Evolutionary conservation across 2,797 vertebrate species (phyloP), one percentile per base, ranked within the genome.

Genomic region (Miichthys miiuy): DNA sequence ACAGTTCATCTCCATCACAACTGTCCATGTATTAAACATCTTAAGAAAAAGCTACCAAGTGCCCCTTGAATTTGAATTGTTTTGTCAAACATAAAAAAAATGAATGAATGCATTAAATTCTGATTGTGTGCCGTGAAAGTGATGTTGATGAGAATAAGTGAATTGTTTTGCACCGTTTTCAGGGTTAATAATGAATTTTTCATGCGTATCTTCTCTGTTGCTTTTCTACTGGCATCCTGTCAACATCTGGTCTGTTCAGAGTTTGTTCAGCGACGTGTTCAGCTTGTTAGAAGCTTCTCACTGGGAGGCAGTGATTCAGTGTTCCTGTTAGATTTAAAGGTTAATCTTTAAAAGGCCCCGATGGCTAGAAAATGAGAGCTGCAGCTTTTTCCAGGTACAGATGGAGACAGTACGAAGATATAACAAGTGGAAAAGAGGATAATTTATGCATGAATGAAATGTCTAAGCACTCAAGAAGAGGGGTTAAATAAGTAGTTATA

Each of bases 401-500:
- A 61, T n/a, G n/a, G 48, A 73, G 3, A 44, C 0, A 6, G 34
- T 44, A 56, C 16, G 17, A 27, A 18, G 61, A 14, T 54, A 2
- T 41, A 54, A 52, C 14, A 34, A 68, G 18, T 44, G 20, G 20
- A 74, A 42, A 66, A 72, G 10, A 50, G 61, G 38, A 55, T 75
- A 20, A 78, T 71, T 74, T 17, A 78, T 85, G 64, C 23, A 16
- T 21, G 2, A 27, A 65, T 55, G 48, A 73, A 47, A 17, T 38
- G 6, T 42, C n/a, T 42, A 18, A n/a, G 42, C n/a, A 23, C 41
- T 75, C 4, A 47, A 50, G 46, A 46, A 75, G 61, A 61, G 51
- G 68, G 78, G 51, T 81, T 81, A 69, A 79, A 77, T 61, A 58
- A 75, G 46, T 62, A 71, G 47, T 73, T 79, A 61, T 71, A 14